These are phyloP conservation scores for Zygaena filipendulae DNA, from an alignment of 2,888 invertebrate genomes.

Conservation along the genomic window DNA sequence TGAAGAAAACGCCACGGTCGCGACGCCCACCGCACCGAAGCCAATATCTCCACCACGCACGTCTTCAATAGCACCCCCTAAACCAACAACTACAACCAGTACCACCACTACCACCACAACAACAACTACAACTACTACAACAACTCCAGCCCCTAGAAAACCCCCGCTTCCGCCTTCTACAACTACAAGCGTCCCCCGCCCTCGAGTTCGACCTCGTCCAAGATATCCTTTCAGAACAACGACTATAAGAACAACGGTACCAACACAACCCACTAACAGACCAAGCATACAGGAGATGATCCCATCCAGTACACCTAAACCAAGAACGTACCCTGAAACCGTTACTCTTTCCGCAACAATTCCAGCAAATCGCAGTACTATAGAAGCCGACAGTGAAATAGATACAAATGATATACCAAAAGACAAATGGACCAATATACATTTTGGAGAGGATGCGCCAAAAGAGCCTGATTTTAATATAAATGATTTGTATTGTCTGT, in stretches of 20 bases:
- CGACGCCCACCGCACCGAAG: slow-evolving; percentile 12
- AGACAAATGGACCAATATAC: slow-evolving; percentile 32
- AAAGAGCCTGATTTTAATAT: slow-evolving; percentile 30
- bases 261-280: slow-evolving; percentile 12
- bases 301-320: slow-evolving; percentile 10
- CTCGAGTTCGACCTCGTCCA: slow-evolving; percentile 15
- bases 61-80: slow-evolving; percentile 16
- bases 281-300: too few species aligned
- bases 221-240: slow-evolving; percentile 11
- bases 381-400: slow-evolving; percentile 26
- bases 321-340: slow-evolving; percentile 8
- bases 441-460: slow-evolving; percentile 21
- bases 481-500: slow-evolving; percentile 46
- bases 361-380: slow-evolving; percentile 19
- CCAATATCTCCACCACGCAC: slow-evolving; percentile 18
- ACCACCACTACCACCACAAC: slow-evolving; percentile 19
- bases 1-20: slow-evolving; percentile 29
- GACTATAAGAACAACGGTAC: slow-evolving; percentile 6
- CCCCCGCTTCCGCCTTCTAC: slow-evolving; percentile 13
- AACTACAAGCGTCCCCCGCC: slow-evolving; percentile 19
- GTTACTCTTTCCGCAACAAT: slow-evolving; percentile 19
- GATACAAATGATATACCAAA: slow-evolving; percentile 31
- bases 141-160: slow-evolving; percentile 11
- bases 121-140: slow-evolving; percentile 21
- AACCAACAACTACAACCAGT: slow-evolving; percentile 16